Percentiles rank a stretch among this genome's conserved stretches.
Conservation (phyloP, 2,797 vertebrate species). For the Bradypus variegatus region DNA sequence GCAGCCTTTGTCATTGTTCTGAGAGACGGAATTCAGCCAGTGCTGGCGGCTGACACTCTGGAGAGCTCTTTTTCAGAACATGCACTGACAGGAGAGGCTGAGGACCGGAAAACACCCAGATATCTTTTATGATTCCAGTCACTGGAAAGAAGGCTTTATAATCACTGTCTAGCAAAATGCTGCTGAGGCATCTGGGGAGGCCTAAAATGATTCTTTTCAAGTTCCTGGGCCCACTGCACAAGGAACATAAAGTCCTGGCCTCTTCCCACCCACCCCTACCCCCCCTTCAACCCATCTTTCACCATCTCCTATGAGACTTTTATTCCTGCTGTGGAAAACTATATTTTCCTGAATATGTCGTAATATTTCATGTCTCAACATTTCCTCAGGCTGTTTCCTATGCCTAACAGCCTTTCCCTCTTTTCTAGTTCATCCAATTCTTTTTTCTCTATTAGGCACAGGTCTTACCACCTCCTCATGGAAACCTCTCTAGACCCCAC, state of each 20-base stretch:
- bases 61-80: background rate
- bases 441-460: background rate
- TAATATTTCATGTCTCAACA: background rate
- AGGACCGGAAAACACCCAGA: background rate
- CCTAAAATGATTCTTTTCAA: background rate
- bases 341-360: rapidly evolving
- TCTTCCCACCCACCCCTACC: background rate
- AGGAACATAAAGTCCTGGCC: background rate
- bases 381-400: background rate
- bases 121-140: background rate
- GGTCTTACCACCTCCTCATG: background rate
- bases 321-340: background rate
- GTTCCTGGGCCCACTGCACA: background rate
- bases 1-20: background rate
- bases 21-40: background rate
- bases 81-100: background rate
- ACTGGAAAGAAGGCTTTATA: background rate
- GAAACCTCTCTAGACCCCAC: background rate
- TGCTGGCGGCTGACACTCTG: background rate
- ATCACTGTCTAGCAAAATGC: background rate
- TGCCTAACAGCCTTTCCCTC: background rate
- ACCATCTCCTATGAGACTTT: rapidly evolving
- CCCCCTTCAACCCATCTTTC: background rate
- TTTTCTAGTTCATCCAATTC: background rate
- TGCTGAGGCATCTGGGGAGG: background rate